These are phyloP conservation scores for Eretmocerus hayati DNA, from an alignment of 2,888 invertebrate species.

Conservation along the genomic window DNA sequence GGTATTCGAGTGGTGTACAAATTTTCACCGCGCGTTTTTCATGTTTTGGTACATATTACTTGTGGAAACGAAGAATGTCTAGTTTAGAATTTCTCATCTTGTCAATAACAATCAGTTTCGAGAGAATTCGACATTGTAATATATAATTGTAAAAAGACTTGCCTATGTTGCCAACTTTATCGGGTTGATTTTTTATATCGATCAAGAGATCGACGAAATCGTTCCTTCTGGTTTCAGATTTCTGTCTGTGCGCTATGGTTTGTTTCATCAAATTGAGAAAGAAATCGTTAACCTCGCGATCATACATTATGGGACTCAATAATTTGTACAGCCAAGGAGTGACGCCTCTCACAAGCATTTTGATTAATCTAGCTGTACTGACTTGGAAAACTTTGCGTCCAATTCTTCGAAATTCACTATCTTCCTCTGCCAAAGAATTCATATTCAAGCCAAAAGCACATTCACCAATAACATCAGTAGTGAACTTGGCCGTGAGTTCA, in stretches of 20 bases:
- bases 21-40: too few relatives aligned
- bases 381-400: constrained; percentile 32
- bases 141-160: too few relatives aligned
- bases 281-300: constrained; percentile 31
- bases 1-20: too few relatives aligned
- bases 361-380: constrained; percentile 7
- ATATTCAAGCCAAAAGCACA: constrained; percentile 46
- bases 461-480: constrained; percentile 45
- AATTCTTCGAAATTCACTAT: constrained; percentile 40
- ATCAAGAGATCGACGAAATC: constrained; percentile 47
- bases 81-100: too few relatives aligned
- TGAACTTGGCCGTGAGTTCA: constrained; percentile 41
- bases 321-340: constrained; percentile 26
- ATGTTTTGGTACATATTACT: too few relatives aligned
- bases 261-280: constrained; percentile 35
- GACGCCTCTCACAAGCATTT: constrained; percentile 11
- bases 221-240: constrained; percentile 41
- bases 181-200: constrained; percentile 33
- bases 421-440: constrained; percentile 35
- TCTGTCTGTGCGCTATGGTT: constrained; percentile 40
- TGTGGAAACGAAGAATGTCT: too few relatives aligned
- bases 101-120: too few relatives aligned
- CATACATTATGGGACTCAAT: constrained; percentile 24
- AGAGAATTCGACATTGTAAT: too few relatives aligned
- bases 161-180: constrained; percentile 30